phyloP scores from a whole-genome alignment of 2,113 vertebrate species.

The Macrotus californicus region DNA sequence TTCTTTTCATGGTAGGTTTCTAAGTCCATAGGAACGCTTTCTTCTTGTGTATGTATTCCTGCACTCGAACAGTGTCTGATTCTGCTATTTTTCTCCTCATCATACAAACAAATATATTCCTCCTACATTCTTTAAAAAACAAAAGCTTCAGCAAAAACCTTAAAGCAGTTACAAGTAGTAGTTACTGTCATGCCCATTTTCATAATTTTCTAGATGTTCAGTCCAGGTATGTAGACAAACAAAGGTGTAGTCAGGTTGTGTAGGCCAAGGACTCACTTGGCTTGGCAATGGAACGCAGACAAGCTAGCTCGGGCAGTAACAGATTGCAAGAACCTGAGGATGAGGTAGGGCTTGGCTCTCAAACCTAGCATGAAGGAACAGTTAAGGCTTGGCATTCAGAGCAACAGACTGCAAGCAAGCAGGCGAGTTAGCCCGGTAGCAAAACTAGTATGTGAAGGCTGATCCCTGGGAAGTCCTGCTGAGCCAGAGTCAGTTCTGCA shows the following conservation, averaged over 20 bases:
- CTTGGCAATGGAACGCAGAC: background rate
- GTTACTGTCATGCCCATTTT: background rate
- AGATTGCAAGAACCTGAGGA: background rate
- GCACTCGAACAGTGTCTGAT: background rate
- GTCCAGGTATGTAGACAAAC: background rate
- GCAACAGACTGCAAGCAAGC: background rate
- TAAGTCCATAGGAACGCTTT: background rate
- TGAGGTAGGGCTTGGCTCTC: background rate
- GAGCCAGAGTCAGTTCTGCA: background rate
- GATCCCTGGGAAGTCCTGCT: background rate
- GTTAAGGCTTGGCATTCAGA: background rate
- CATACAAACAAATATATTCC: background rate
- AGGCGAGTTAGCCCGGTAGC: background rate
- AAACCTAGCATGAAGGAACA: background rate
- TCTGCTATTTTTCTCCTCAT: background rate
- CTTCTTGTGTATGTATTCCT: background rate
- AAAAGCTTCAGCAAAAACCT: background rate
- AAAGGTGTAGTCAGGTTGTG: background rate
- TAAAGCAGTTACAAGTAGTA: background rate
- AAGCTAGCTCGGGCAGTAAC: background rate
- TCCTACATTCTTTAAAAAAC: background rate
- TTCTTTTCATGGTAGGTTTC: background rate
- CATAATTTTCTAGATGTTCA: background rate
- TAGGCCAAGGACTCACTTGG: background rate
- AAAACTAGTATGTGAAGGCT: background rate